Evolutionary conservation across 2,113 vertebrate species (phyloP).

Genomic region (Rhabdornis inornatus): DNA sequence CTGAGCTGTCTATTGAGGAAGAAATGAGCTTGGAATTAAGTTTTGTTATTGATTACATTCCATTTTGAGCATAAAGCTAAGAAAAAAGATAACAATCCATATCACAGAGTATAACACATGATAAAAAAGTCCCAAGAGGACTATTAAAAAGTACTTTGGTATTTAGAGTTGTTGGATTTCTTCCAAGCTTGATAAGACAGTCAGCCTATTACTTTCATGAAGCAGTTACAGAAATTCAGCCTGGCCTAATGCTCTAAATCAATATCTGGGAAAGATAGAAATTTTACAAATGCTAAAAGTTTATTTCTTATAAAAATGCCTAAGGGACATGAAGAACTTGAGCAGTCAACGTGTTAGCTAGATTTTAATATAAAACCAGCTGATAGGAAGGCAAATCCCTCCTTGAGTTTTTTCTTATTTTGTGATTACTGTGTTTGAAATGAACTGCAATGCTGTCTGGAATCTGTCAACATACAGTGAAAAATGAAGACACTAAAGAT

Average conservation of each 20-base stretch:
- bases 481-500: neutral
- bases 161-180: constrained; percentile 47
- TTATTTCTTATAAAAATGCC: constrained; percentile 41
- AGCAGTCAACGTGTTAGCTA: neutral
- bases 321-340: neutral
- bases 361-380: constrained; percentile 34
- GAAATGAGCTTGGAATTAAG: constrained; percentile 6
- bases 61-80: neutral
- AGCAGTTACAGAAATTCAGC: constrained; percentile 31
- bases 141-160: constrained; percentile 37
- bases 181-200: constrained; percentile 48
- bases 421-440: constrained; percentile 10
- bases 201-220: constrained; percentile 22
- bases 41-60: constrained; percentile 3
- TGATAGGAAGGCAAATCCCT: neutral
- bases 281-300: constrained; percentile 48
- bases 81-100: neutral
- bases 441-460: neutral
- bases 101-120: constrained; percentile 23
- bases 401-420: constrained; percentile 32
- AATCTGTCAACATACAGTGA: neutral
- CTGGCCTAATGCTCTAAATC: constrained; percentile 33
- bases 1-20: neutral
- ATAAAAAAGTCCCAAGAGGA: constrained; percentile 42
- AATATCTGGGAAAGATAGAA: constrained; percentile 18